phyloP scores from a whole-genome alignment of 1,140 invertebrate species.

The Drosophila nigrodunni region DNA sequence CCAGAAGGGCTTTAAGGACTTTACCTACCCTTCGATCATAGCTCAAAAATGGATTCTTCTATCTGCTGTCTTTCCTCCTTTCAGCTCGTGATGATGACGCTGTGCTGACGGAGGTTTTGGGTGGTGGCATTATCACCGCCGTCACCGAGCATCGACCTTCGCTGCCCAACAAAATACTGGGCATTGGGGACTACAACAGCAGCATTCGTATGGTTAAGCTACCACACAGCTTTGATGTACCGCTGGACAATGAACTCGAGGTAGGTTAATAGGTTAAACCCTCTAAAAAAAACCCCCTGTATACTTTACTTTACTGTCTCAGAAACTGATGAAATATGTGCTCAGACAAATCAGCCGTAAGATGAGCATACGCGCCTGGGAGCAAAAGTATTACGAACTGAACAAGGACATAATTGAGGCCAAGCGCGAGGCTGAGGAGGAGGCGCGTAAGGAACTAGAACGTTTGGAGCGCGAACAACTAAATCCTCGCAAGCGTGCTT shows the following conservation, averaged over 20 bases:
- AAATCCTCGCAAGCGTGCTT: constrained; percentile 45
- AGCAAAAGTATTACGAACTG: constrained; percentile 75
- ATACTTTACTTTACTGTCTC: background rate
- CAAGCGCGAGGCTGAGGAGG: constrained; percentile 67
- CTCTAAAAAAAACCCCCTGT: background rate
- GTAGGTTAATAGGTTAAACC: constrained; percentile 24
- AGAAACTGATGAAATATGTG: constrained; percentile 62
- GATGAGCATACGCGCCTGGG: constrained; percentile 68
- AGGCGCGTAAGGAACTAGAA: constrained; percentile 75
- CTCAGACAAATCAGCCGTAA: constrained; percentile 72
- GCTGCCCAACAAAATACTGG: constrained; percentile 85
- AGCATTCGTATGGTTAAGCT: constrained; percentile 87
- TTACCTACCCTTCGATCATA: background rate
- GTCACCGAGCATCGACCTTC: constrained; percentile 86
- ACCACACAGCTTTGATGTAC: constrained; percentile 85
- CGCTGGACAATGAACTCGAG: constrained; percentile 60
- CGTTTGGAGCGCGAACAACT: constrained; percentile 62
- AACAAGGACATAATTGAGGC: constrained; percentile 83
- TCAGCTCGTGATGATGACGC: constrained; percentile 85
- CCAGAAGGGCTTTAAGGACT: background rate
- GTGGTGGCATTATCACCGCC: constrained; percentile 85
- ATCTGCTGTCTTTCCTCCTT: too few species aligned
- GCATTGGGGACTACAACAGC: constrained; percentile 87
- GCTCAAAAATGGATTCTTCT: too few species aligned
- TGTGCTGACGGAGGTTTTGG: constrained; percentile 84